Base-by-base conservation (phyloP, 2,797 vertebrate genomes). In the Morelia viridis region DNA sequence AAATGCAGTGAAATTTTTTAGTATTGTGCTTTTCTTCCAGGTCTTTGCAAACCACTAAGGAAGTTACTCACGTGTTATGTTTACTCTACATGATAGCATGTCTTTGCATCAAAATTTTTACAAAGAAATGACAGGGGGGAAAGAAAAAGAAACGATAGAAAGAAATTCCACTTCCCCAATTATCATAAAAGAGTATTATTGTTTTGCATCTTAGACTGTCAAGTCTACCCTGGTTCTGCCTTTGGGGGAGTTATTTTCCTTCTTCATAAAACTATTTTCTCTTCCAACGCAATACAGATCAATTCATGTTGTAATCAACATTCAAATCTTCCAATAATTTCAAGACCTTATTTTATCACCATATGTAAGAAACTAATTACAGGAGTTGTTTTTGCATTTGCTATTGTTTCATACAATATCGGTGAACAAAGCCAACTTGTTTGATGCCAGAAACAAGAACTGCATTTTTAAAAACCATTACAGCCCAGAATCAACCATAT, bases 121-220 rank as follows among this genome's bases (percentile, higher is more conserved):
- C 8, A 91, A 60, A 89, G n/a, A 58, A 60, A 41, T 41, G 41
- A 41, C 3, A 41, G 41, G 41, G 41, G 41, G 41, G 41, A 41
- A 41, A 41, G 2, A 35, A 41, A 41, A 41, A 41, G 41, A 41
- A 41, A 41, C 3, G 41, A 41, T 3, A 41, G 41, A 41, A 41
- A 41, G 41, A 41, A 41, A 41, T 41, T 35, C 24, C 89, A 50
- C 57, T 89, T 90, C 28, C 13, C 60, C 64, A 94, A 94, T n/a
- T 24, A 60, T 28, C 26, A 35, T 24, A 94, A 91, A 93, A 94
- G 93, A 93, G 83, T 76, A 94, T 89, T 92, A 83, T 95, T 95
- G 46, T 46, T 92, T 94, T 62, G 28, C 71, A 95, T 95, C 1
- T 93, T 64, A 93, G 95, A 94, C 92, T 91, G 91, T 92, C 92